Evolutionary conservation across 1,140 invertebrate species (phyloP).

Genomic region (Trypoxylus dichotomus): DNA sequence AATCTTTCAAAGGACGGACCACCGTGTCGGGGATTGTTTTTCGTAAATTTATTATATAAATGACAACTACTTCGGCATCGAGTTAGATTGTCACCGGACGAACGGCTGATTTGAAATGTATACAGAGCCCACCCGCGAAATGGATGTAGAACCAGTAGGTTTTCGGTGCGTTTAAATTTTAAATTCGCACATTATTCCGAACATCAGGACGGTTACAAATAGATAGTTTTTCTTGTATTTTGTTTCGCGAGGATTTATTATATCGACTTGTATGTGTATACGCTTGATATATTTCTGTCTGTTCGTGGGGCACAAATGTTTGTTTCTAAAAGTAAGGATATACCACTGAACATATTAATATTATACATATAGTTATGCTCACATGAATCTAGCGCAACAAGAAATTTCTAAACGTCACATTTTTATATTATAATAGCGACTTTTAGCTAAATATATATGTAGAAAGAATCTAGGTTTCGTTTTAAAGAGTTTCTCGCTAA

Average conservation of each 20-base stretch:
- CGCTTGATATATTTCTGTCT: no score
- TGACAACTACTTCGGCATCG: constrained; percentile 1
- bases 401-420: no score
- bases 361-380: no score
- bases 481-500: no score
- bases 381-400: no score
- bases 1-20: constrained; percentile 20
- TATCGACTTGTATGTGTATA: not conserved
- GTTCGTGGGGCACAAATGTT: no score
- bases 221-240: constrained; percentile 5
- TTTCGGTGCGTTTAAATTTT: constrained; percentile 18
- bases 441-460: no score
- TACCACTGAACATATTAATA: no score
- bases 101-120: constrained; percentile 9
- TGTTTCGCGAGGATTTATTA: not conserved
- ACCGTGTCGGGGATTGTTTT: constrained; percentile 16
- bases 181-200: constrained; percentile 22
- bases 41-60: constrained; percentile 23
- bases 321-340: no score
- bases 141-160: constrained; percentile 2
- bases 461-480: no score
- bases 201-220: not conserved
- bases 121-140: constrained; percentile 12
- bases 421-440: no score
- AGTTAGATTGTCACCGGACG: constrained; percentile 18